These are phyloP conservation scores for Anableps anableps DNA, from an alignment of 2,797 vertebrate species.

Conservation along the genomic window DNA sequence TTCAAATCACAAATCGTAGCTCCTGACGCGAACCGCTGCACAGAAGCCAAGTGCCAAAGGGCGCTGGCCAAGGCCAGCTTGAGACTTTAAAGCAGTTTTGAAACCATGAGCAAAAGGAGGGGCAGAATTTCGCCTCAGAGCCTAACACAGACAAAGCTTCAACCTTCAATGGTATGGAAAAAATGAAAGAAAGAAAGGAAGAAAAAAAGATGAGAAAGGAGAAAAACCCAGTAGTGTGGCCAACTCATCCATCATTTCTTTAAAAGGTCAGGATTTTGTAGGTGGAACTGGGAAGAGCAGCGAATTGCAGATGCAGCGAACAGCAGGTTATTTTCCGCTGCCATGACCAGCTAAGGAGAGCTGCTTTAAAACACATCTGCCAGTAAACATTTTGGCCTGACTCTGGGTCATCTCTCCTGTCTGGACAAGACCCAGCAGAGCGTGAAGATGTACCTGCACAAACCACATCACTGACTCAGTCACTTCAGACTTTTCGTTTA, in stretches of 20 bases:
- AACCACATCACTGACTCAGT: slow-evolving; percentile 81
- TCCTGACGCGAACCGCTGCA: slow-evolving; percentile 92
- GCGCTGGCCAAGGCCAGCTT: slow-evolving; percentile 86
- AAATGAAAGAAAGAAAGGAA: slow-evolving; percentile 50
- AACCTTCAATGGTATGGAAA: slow-evolving; percentile 86
- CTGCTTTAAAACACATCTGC: slow-evolving; percentile 97
- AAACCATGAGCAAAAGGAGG: slow-evolving; percentile 92
- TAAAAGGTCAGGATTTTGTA: slow-evolving; percentile 97
- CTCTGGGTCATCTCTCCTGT: slow-evolving; percentile 93
- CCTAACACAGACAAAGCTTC: slow-evolving; percentile 89
- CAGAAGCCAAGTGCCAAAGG: slow-evolving; percentile 92
- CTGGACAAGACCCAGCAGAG: slow-evolving; percentile 81
- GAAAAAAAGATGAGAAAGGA: slow-evolving; percentile 55
- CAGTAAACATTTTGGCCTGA: slow-evolving; percentile 98
- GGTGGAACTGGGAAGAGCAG: slow-evolving; percentile 89
- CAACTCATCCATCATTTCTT: slow-evolving; percentile 93
- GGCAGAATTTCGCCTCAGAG: slow-evolving; percentile 90
- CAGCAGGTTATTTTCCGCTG: slow-evolving; percentile 99
- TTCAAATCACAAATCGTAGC: slow-evolving; percentile 94
- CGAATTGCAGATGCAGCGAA: slow-evolving; percentile 93
- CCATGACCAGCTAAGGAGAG: slow-evolving; percentile 97
- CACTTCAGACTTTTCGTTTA: slow-evolving; percentile 81
- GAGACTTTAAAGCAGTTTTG: slow-evolving; percentile 93
- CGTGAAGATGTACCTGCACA: slow-evolving; percentile 90
- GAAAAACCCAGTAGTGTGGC: slow-evolving; percentile 68